Base-by-base conservation (phyloP, 35 echinoderm and acorn worm species). In the Heliocidaris erythrogramma region DNA sequence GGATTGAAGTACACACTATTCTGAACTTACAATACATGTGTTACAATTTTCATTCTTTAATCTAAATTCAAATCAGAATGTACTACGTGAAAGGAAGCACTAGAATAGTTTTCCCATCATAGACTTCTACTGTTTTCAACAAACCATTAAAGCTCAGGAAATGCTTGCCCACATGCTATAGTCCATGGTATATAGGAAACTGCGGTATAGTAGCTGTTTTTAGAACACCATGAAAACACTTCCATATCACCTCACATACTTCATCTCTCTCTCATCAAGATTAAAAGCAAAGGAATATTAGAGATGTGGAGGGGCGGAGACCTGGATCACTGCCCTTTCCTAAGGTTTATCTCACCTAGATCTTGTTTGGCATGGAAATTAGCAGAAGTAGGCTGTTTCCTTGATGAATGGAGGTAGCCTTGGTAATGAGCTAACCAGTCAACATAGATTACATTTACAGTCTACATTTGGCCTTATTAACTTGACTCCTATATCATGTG, bases 291-390 rank as follows among this genome's bases (percentile, higher is more conserved):
- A 24, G 65, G 7, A 78, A 78, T 24, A 78, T 78, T 78, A 5
- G 65, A 78, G 65, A 78, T n/a, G 21, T 78, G 65, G 65, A 78
- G 65, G 65, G 65, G 65, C 65, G 65, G 65, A 78, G 65, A 78
- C 65, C 65, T 78, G 65, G 65, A 78, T 78, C 65, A 78, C 65
- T 78, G 65, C 65, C 27, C 65, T 78, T 78, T 78, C 65, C 65
- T 78, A 78, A 78, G 65, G 65, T 78, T 78, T 78, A 78, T 78
- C 65, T 78, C 65, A 78, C 65, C 65, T 78, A 78, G 65, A 78
- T 78, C 65, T 78, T 5, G 65, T 78, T 27, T 78, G 17, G 65
- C 5, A 78, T 78, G 65, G 65, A 78, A 78, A 78, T 78, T 21
- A 78, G 65, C 65, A 27, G 18, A 27, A 69, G 61, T 69, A 78